Conservation (phyloP, 23 tunicate genomes). For the Styela plicata region DNA sequence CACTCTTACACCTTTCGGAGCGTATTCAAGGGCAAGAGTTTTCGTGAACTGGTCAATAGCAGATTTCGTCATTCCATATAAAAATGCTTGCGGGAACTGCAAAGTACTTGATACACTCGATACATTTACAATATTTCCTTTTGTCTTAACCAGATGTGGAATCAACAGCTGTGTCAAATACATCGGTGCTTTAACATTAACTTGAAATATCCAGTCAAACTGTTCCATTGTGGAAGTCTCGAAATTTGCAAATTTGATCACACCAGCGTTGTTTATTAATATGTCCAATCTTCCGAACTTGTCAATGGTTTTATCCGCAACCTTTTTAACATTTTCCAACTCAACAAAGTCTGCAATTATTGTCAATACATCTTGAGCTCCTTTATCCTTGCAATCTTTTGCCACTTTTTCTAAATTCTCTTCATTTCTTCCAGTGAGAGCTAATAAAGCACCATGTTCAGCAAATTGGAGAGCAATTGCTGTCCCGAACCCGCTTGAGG, state of each 20-base stretch:
- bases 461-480: neutral
- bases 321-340: neutral
- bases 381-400: neutral
- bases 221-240: constrained; percentile 2
- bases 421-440: neutral
- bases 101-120: constrained; percentile 40
- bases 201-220: neutral
- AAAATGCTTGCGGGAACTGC: constrained; percentile 44
- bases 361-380: neutral
- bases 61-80: constrained; percentile 54
- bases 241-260: neutral
- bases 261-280: constrained; percentile 1
- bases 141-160: constrained; percentile 36
- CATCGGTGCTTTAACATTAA: neutral
- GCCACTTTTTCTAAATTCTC: neutral
- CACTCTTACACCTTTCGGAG: constrained; percentile 23
- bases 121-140: constrained; percentile 50
- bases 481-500: constrained; percentile 16
- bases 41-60: constrained; percentile 32
- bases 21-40: constrained; percentile 12
- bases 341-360: neutral
- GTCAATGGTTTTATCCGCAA: constrained; percentile 11
- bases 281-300: constrained; percentile 2
- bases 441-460: neutral
- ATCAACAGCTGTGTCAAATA: constrained; percentile 32